Base-by-base conservation (phyloP, 2,888 invertebrate species). In the Cryptocheilus praepositus region DNA sequence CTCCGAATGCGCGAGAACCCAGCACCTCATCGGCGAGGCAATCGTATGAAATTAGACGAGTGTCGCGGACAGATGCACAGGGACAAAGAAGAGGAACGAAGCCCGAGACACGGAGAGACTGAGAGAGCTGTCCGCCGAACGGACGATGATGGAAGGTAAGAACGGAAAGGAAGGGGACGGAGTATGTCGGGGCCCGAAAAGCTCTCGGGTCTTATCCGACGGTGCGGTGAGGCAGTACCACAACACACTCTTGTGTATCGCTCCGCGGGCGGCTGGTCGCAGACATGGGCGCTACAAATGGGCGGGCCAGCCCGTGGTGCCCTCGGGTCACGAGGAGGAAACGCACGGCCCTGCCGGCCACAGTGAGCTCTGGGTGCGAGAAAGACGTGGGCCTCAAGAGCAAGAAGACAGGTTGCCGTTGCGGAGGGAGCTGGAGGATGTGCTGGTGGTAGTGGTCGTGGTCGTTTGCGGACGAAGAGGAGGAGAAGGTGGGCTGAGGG, bases 261-360 rank as follows among this genome's bases (percentile, higher is more conserved):
- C 83, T 83, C 83, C 75, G 79, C 84, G 82, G 86, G 83, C 85
- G 86, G 85, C 83, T 85, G 82, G 80, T 83, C 82, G 81, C 83
- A 85, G 84, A 86, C 84, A 85, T 82, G 82, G 85, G 85, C 84
- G 85, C 86, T 85, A 86, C 85, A 86, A 86, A 86, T 85, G 85
- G 86, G 85, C 85, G 85, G 86, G 78, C 83, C 85, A 77, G 85
- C 68, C 81, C 79, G 80, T 76, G 81, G 77, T 85, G 83, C 86
- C 85, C 84, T 84, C 80, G 77, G 85, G 86, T 86, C 85, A 85
- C 81, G 80, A 77, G 73, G 75, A 81, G 78, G 77, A 81, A 81
- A 82, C 77, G 81, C 79, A 78, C 80, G 78, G 81, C 80, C 81
- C 83, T 84, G 80, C 76, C 73, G 79, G 77, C 76, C 73, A 66